phyloP scores from a whole-genome alignment of 2,113 vertebrate genomes.

The Oxygymnocypris stewartii region DNA sequence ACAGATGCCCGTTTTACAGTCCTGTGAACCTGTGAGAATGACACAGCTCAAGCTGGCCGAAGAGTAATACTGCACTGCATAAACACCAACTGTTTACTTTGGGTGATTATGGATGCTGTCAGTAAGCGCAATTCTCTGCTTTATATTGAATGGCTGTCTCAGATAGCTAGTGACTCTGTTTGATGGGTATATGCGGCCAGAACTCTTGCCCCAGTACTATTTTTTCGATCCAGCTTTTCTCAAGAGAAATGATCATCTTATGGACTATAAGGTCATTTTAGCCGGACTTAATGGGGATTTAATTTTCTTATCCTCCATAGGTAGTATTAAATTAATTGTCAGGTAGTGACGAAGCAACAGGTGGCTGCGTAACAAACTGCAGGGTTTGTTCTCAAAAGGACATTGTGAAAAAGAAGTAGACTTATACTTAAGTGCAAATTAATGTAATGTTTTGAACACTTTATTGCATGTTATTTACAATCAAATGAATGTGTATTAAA shows the following conservation, averaged over 20 bases:
- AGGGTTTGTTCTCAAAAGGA: neutral
- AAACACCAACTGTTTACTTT: constrained; percentile 32
- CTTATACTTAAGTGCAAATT: neutral
- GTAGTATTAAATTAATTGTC: neutral
- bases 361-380: neutral
- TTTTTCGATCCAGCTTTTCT: constrained; percentile 1
- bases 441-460: neutral
- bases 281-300: constrained; percentile 9
- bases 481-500: neutral
- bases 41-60: constrained; percentile 7
- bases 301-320: neutral
- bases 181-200: neutral
- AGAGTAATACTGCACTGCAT: constrained; percentile 23
- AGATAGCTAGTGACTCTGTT: neutral
- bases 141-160: neutral
- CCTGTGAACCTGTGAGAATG: constrained; percentile 21
- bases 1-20: constrained; percentile 21
- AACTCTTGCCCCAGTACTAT: neutral
- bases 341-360: neutral
- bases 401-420: neutral
- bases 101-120: constrained; percentile 4
- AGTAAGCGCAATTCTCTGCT: neutral
- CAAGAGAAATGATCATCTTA: neutral
- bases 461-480: neutral
- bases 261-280: neutral